Evolutionary conservation across 2,113 vertebrate species (phyloP), one percentile per base, ranked within the genome.

Genomic region (Bubo blakistoni): DNA sequence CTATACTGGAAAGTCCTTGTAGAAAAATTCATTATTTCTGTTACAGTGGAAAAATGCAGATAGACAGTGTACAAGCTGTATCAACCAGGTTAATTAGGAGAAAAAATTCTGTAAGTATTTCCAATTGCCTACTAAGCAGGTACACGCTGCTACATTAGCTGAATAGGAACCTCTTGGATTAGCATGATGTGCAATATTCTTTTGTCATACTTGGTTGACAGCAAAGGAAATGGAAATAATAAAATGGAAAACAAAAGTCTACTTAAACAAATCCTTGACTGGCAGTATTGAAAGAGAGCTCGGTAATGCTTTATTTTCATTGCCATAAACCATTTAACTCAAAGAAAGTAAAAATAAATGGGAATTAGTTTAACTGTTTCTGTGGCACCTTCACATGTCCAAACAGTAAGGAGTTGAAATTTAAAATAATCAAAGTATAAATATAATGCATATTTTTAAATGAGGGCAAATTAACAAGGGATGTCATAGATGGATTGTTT

Each of bases 121-220:
- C 21, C 42, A 81, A 16, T 42, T 44, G 13, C 55, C 40, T 90
- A 24, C 27, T 74, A 83, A 81, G 22, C 59, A 83, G 44, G 11
- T 54, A 67, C 47, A 58, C 3, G 2, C 20, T 80, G 38, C 47
- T 81, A 42, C 7, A 10, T 71, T 88, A 74, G 19, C 17, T 82
- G 79, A 90, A 88, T 71, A 74, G 77, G 93, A 93, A 80, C 46
- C 16, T 92, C 80, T 81, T 80, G 58, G 86, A 92, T 90, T 93
- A 95, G 30, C n/a, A 59, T 18, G 17, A 83, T 62, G 42, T 66
- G 44, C 55, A 83, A 22, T 59, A 87, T 79, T 88, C 27, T 81
- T 58, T 87, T 91, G 44, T 82, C 20, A 19, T 44, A 62, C 34
- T 77, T 79, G 13, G 63, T 76, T 91, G 71, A 47, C 52, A 65